phyloP scores from a whole-genome alignment of 2,113 vertebrate species.

The Hyaena hyaena region DNA sequence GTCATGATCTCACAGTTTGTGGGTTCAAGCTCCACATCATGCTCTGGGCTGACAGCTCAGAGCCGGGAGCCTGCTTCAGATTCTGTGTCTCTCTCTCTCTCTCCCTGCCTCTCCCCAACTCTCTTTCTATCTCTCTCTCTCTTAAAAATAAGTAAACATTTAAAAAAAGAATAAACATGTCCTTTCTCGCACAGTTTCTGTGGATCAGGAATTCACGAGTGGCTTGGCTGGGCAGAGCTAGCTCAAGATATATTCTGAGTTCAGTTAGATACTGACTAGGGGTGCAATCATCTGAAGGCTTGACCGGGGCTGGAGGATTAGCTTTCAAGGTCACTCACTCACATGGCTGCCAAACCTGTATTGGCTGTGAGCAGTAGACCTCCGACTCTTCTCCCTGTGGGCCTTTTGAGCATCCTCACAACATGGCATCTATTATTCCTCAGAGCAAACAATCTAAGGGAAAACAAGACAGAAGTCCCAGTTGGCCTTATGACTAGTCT shows the following conservation, averaged over 20 bases:
- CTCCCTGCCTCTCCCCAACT: too few species aligned
- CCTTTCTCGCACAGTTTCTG: not conserved
- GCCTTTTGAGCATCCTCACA: not conserved
- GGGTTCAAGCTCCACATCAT: too few species aligned
- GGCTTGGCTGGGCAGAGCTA: not conserved
- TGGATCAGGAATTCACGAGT: not conserved
- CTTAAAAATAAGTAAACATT: too few species aligned
- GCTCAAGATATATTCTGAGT: not conserved
- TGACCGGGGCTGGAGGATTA: not conserved
- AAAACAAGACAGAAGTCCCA: not conserved
- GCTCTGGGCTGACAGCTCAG: too few species aligned
- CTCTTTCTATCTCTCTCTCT: too few species aligned
- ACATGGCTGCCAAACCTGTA: not conserved
- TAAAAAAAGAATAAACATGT: not conserved
- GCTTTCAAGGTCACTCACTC: not conserved
- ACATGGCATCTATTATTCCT: not conserved
- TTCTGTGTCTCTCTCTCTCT: too few species aligned
- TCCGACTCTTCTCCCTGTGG: accelerated
- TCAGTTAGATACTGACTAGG: not conserved
- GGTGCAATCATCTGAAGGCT: not conserved
- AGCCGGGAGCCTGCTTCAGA: too few species aligned
- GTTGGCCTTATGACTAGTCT: not conserved
- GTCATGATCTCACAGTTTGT: too few species aligned
- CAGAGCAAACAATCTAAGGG: not conserved
- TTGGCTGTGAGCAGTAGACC: not conserved